Conservation (phyloP, 2,888 invertebrate species). For the Galeopsomyia nigrocyanea region DNA sequence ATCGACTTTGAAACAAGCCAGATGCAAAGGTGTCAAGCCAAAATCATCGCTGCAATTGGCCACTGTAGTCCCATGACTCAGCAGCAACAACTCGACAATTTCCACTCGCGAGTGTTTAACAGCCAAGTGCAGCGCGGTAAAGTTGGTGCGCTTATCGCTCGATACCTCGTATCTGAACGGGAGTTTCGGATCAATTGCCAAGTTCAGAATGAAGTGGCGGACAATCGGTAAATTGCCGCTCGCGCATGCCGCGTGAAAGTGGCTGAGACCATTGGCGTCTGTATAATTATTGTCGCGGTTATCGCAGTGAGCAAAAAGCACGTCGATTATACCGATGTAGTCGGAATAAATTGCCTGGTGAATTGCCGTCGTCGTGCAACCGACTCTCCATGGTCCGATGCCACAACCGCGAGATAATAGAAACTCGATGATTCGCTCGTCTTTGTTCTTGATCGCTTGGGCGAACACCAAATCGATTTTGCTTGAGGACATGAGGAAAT, state of each 20-base stretch:
- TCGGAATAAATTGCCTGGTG: neutral
- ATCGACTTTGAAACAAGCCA: neutral
- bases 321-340: neutral
- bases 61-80: neutral
- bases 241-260: neutral
- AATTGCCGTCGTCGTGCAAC: neutral
- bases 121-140: conserved; percentile 12
- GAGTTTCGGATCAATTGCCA: neutral
- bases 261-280: neutral
- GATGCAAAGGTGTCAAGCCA: neutral
- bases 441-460: too few species aligned
- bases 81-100: neutral
- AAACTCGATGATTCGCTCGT: too few species aligned
- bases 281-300: neutral
- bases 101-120: neutral
- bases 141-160: neutral
- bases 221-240: neutral
- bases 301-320: neutral
- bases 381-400: too few species aligned
- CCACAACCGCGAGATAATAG: too few species aligned
- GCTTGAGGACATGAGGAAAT: too few species aligned
- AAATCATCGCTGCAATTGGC: neutral
- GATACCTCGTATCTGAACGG: too few species aligned
- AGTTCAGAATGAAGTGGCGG: neutral
- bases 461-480: too few species aligned